These are phyloP conservation scores for Zaprionus capensis DNA, from an alignment of 1,140 invertebrate species.

Conservation along the genomic window DNA sequence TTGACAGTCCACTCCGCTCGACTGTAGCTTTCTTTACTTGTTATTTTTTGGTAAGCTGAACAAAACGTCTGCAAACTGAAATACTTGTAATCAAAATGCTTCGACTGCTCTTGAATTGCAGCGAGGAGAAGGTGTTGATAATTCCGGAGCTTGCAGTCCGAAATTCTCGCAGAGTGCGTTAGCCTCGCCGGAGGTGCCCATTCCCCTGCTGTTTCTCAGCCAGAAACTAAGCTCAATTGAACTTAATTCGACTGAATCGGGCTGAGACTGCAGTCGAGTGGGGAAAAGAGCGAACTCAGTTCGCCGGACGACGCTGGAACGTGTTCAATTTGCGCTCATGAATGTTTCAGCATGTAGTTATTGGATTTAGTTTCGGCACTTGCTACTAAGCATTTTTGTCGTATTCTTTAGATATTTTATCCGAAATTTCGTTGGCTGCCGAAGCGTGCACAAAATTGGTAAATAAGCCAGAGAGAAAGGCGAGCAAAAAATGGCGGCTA, in stretches of 20 bases:
- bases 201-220: background rate
- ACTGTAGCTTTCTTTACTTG: constrained; percentile 1
- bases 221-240: constrained; percentile 67
- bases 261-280: constrained; percentile 42
- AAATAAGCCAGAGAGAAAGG: constrained; percentile 56
- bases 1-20: no score
- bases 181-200: constrained; percentile 40
- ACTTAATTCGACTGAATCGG: constrained; percentile 65
- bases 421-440: constrained; percentile 34
- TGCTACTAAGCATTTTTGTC: constrained; percentile 72
- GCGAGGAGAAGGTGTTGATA: constrained; percentile 70
- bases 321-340: constrained; percentile 82
- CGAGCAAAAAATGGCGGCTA: constrained; percentile 11
- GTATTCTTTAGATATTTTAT: constrained; percentile 47
- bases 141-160: constrained; percentile 54
- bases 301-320: constrained; percentile 51
- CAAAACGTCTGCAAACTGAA: constrained; percentile 64
- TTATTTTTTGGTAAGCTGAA: constrained; percentile 48
- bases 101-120: constrained; percentile 32
- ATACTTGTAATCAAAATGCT: constrained; percentile 74
- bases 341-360: constrained; percentile 80
- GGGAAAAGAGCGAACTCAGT: constrained; percentile 6
- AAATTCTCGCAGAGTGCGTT: constrained; percentile 61
- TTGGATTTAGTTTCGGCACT: constrained; percentile 80
- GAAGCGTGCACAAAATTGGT: constrained; percentile 70